These are phyloP conservation scores for Chiloscyllium plagiosum DNA, from an alignment of 2,113 vertebrate species.

Conservation along the genomic window DNA sequence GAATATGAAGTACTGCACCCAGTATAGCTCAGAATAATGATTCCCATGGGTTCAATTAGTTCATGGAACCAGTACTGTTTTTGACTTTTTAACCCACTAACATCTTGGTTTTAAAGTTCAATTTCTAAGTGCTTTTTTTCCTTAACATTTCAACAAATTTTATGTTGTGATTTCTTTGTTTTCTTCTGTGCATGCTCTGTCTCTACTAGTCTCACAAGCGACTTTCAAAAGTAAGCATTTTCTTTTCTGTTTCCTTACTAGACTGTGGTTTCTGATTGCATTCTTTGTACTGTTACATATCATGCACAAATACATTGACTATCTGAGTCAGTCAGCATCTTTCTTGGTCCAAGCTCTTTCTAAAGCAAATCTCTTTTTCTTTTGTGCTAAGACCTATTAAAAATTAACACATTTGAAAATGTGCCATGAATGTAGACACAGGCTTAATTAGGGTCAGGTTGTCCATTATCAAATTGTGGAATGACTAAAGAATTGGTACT, in stretches of 20 bases:
- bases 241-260: conserved; percentile 62
- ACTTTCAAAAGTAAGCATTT: conserved; percentile 95
- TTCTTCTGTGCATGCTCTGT: conserved; percentile 71
- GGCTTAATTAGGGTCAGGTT: not conserved
- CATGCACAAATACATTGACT: not conserved
- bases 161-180: conserved; percentile 69
- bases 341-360: not conserved
- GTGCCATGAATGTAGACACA: not conserved
- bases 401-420: too few relatives aligned
- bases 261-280: conserved; percentile 32
- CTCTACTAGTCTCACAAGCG: conserved; percentile 89
- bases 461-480: not conserved
- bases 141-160: conserved; percentile 41
- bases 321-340: not conserved
- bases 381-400: not conserved
- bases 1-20: conserved; percentile 34
- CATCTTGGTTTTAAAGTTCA: conserved; percentile 27
- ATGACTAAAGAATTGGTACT: not conserved
- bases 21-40: conserved; percentile 3
- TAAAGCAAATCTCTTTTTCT: not conserved
- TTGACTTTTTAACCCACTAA: conserved; percentile 29
- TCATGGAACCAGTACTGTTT: conserved; percentile 17
- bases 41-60: not conserved
- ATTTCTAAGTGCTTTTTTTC: conserved; percentile 28
- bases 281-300: conserved; percentile 29